Conservation (phyloP, 2,888 invertebrate species). For the Escarpia spicata region DNA sequence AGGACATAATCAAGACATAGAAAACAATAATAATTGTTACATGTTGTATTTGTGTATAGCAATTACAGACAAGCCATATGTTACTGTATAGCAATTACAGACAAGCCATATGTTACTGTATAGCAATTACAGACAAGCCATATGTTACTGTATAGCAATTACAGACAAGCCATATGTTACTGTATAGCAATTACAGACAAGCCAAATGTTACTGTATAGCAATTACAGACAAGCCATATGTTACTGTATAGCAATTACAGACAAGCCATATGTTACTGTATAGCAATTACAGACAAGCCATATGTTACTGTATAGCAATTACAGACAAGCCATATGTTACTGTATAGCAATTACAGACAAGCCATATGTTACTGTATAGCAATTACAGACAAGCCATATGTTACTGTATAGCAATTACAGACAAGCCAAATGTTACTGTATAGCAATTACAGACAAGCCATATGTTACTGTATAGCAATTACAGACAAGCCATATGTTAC, state of each 20-base stretch:
- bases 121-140: not conserved
- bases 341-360: not conserved
- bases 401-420: not conserved
- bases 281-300: not conserved
- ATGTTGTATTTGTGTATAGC: not conserved
- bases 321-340: not conserved
- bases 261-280: not conserved
- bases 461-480: not conserved
- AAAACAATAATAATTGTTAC: slow-evolving; percentile 7
- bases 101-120: not conserved
- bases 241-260: not conserved
- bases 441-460: not conserved
- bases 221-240: not conserved
- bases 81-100: not conserved
- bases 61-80: not conserved
- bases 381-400: not conserved
- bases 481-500: not conserved
- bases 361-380: not conserved
- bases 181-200: not conserved
- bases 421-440: not conserved
- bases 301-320: not conserved
- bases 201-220: not conserved
- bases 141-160: not conserved
- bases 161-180: not conserved
- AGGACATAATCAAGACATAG: slow-evolving; percentile 8